Evolutionary conservation across 1,140 invertebrate species (phyloP), one percentile per base, ranked within the genome.

Genomic region (Bursaphelenchus mucronatus): DNA sequence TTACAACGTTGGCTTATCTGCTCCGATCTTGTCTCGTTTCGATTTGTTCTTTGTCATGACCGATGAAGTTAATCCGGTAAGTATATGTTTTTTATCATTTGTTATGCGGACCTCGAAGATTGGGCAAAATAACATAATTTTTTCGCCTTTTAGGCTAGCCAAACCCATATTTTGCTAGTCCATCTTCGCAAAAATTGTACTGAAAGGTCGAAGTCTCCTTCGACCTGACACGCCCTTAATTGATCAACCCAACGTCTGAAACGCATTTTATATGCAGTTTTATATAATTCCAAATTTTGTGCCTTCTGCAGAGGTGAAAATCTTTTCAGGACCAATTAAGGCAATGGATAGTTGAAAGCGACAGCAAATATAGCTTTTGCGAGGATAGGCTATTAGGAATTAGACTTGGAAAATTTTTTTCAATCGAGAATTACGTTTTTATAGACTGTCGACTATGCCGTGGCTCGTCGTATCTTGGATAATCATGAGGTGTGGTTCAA

Each of bases 1-100:
- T 71, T 91, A 97, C 79, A 99, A 99, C 82, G 89, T 99, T 0
- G 85, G 88, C 2, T 83, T 99, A 9, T 89, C 90, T 0, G 93
- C 94, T 0, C 95, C 96, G 0, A 97, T 99, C 75, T 97, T 99
- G 94, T 98, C 95, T 0, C 86, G 96, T 79, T 99, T 99, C 82
- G 96, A 99, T 85, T 84, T 98, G 0, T 98, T 98, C 83, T 99
- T 99, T 83, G 92, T 99, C 74, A 84, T 99, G 0, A 89, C 97
- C 5, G 93, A 96, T 82, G 92, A 96, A 80, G 90, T 90, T 74
- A 94, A 92, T 82, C 91, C 94, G 83, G 88, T 92, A 72, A 80
- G 52, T 68, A n/a, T 30, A 5, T 30, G 30, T 59, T 39, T 49
- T 61, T 5, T 53, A 30, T 11, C 30, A 39, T 41, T 49, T 41